Conservation (phyloP, 2,888 invertebrate species). For the Synanthedon tipuliformis region DNA sequence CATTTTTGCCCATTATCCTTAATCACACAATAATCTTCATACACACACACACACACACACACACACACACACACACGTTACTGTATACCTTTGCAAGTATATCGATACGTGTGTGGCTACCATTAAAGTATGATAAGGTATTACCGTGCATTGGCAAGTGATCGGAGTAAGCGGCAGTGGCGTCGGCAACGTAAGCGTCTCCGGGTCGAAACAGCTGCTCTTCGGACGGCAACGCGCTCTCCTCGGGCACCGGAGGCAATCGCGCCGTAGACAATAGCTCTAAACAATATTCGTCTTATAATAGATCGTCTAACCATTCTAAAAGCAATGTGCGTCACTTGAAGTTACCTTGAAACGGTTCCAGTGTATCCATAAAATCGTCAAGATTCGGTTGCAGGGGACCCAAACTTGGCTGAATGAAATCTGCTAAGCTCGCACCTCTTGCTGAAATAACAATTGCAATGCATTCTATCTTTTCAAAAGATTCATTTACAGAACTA, state of each 20-base stretch:
- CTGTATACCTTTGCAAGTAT: no score
- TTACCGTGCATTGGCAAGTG: neutral
- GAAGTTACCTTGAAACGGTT: conserved; percentile 78
- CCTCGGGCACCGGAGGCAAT: conserved; percentile 73
- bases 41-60: no score
- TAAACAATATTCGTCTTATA: conserved; percentile 14
- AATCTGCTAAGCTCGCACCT: conserved; percentile 90
- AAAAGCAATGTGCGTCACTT: neutral
- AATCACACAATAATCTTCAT: no score
- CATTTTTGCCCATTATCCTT: no score
- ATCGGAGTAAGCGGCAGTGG: neutral
- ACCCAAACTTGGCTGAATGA: conserved; percentile 97
- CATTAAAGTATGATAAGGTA: no score
- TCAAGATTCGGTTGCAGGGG: conserved; percentile 97
- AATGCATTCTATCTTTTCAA: no score
- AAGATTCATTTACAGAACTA: no score
- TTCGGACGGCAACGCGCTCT: conserved; percentile 57
- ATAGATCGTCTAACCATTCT: neutral
- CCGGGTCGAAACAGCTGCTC: conserved; percentile 60
- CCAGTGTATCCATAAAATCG: conserved; percentile 92
- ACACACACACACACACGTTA: no score
- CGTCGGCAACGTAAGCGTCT: conserved; percentile 32
- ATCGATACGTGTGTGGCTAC: no score
- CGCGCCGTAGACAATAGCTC: conserved; percentile 56
- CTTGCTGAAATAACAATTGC: conserved; percentile 71